Evolutionary conservation across 2,113 vertebrate genomes (phyloP), one percentile per base, ranked within the genome.

Genomic region (Leptosomus discolor): DNA sequence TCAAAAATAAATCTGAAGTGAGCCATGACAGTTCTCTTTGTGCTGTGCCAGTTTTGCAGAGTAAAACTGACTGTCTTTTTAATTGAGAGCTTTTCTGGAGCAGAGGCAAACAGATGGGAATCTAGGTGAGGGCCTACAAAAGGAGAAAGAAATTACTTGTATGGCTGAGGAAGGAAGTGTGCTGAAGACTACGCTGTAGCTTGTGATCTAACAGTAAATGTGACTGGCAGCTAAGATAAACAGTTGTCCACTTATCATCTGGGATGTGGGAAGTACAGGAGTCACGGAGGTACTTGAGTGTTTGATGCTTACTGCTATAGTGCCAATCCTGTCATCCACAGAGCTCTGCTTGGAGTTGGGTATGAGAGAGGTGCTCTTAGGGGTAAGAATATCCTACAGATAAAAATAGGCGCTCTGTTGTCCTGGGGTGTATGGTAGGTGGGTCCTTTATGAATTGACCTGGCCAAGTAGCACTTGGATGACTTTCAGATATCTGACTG

Each of bases 71-170:
- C 93, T 84, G 58, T 50, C 79, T 81, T 65, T 71, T 91, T 95
- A 97, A 95, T 74, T 79, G 91, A 85, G 84, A 82, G 37, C 41
- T 23, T 97, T 96, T 96, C 91, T 96, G 77, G 92, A 97, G 67
- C 94, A 94, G 92, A 76, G 94, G 95, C 84, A 96, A 76, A 80
- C 94, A 95, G 89, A 92, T 95, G 87, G 85, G 58, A 96, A 97
- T 95, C 84, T 96, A 91, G 94, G 95, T 94, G 94, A 96, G 94
- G 69, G 57, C 88, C 77, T 91, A 36, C 56, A 61, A 58, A 92
- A 92, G 36, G 45, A 88, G 64, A 88, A 54, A 84, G 37, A 91
- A 82, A 54, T 77, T 76, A 27, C 24, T 90, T 56, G 21, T n/a
- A 0, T 54, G 39, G 39, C 45, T 78, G 94, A 95, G 77, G 86